phyloP scores from a whole-genome alignment of 1,140 invertebrate genomes.

The Megathymus violae region DNA sequence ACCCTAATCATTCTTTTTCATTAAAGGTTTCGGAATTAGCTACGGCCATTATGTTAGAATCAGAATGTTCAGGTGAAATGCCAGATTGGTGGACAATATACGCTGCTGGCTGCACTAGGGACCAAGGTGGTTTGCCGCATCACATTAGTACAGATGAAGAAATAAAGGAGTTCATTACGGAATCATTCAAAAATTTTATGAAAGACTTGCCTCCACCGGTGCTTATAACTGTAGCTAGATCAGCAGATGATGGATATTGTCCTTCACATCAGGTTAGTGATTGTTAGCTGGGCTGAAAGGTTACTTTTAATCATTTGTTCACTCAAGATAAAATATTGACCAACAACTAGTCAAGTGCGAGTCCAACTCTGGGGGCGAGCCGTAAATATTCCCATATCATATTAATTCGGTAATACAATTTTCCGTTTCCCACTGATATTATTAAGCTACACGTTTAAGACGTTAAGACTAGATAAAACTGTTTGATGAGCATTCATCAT shows the following conservation, averaged over 20 bases:
- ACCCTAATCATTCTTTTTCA: neutral
- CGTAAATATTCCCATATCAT: no score
- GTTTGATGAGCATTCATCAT: no score
- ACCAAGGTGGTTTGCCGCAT: constrained; percentile 91
- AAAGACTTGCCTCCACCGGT: constrained; percentile 87
- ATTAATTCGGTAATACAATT: no score
- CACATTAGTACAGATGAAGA: constrained; percentile 90
- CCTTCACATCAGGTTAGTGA: constrained; percentile 82
- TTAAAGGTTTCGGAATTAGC: constrained; percentile 81
- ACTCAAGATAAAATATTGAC: no score
- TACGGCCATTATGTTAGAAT: constrained; percentile 70
- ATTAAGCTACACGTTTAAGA: no score
- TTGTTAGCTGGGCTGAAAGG: no score
- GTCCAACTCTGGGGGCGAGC: no score
- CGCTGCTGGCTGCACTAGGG: constrained; percentile 94
- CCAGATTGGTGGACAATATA: constrained; percentile 92
- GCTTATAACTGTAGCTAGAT: constrained; percentile 91
- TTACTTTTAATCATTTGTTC: no score
- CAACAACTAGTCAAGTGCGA: no score
- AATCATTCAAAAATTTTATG: constrained; percentile 85
- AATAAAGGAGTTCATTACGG: constrained; percentile 86
- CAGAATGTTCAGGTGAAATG: constrained; percentile 82
- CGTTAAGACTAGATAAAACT: no score
- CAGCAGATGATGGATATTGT: constrained; percentile 95
- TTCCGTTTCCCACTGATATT: no score